Evolutionary conservation across 2,888 invertebrate species (phyloP), one percentile per base, ranked within the genome.

Genomic region (Ophion slaviceki): DNA sequence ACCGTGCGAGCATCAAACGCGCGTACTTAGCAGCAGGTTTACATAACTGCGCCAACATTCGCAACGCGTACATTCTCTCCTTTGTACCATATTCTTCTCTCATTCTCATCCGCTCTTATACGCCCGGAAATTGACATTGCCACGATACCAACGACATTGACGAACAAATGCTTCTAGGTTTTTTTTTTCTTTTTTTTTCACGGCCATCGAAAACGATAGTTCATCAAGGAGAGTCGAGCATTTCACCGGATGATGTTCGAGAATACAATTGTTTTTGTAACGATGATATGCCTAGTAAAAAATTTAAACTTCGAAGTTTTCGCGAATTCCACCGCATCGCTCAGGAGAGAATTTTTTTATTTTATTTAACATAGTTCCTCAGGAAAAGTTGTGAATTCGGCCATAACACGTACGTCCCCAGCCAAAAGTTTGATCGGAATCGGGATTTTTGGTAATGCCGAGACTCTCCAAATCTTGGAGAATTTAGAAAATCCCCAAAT

Each of bases 21-120:
- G 47, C 36, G 62, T 71, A 20, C 17, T 66, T 45, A 59, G 14
- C 20, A 20, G 20, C 17, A 32, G 74, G 20, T 78, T 84, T 84
- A 84, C 84, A 72, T 84, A 84, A 84, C 79, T 62, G 14, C 11
- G 8, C 40, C 40, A 64, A 64, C 28, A 77, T 77, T 32, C 74
- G 62, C 81, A 45, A 68, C 28, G 45, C 45, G 57, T 40, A 59
- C 32, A n/a, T 59, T 68, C 24, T 66, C 53, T 79, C 40, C 28
- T 75, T 45, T 62, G 40, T 72, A 67, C 5, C 40, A 61, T 68
- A 68, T 20, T 47, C 53, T 59, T 59, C 57, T 74, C 5, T 40
- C 28, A 20, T 20, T 24, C 20, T 14, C 24, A 62, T 62, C 28
- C 45, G 2, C 8, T 24, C 20, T 8, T 11, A 11, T 47, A 24